Percentiles rank a stretch among this genome's conserved stretches.
Evolutionary conservation across 1,140 invertebrate genomes (phyloP).

Genomic region (Philaenus spumarius): DNA sequence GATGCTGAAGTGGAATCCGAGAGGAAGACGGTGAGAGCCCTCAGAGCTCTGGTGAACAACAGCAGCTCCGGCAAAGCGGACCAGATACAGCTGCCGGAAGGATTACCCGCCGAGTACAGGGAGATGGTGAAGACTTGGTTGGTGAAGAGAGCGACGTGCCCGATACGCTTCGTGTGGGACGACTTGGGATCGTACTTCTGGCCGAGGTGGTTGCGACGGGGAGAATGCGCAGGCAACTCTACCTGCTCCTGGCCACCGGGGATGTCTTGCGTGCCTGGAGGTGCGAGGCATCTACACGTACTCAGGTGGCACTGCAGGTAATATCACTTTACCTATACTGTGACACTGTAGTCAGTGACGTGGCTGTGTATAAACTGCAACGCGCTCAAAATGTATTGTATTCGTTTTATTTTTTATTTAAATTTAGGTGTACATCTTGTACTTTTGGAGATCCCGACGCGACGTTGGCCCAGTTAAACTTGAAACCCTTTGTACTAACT

Average conservation of each 20-base stretch:
- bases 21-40: constrained; percentile 22
- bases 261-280: constrained; percentile 39
- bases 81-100: constrained; percentile 19
- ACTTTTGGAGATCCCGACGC: no score
- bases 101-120: constrained; percentile 26
- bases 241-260: constrained; percentile 42
- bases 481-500: no score
- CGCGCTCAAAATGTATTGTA: no score
- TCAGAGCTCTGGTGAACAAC: constrained; percentile 21
- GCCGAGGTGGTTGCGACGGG: constrained; percentile 37
- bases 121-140: constrained; percentile 32
- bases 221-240: constrained; percentile 31
- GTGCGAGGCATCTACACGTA: constrained; percentile 34
- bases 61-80: constrained; percentile 9
- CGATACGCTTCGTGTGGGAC: constrained; percentile 38
- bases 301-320: constrained; percentile 42
- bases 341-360: no score
- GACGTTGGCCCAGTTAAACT: no score
- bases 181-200: constrained; percentile 42
- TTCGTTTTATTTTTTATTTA: no score
- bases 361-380: no score
- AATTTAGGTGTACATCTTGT: no score
- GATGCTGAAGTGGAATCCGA: constrained; percentile 20
- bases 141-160: constrained; percentile 35
- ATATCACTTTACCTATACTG: no score